These are phyloP conservation scores for Dipodomys merriami DNA, from an alignment of 2,113 vertebrate species.

Conservation along the genomic window DNA sequence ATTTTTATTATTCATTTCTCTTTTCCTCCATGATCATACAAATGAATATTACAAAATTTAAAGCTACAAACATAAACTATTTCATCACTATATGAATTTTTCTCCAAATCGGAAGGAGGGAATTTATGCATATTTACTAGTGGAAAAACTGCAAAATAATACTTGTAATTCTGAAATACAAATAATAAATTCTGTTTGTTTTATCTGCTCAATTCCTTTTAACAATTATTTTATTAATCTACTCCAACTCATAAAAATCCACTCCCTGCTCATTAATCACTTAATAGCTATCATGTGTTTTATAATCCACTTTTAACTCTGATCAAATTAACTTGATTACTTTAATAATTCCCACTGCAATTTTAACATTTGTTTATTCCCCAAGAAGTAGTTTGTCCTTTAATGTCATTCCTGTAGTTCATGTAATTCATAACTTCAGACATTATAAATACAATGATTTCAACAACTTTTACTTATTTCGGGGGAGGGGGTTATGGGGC, in stretches of 20 bases:
- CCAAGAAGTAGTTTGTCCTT: background rate
- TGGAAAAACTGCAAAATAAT: background rate
- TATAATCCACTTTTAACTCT: constrained; percentile 22
- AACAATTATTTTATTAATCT: too few relatives aligned
- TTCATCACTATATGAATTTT: background rate
- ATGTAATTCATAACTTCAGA: background rate
- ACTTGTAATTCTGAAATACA: background rate
- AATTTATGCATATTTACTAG: background rate
- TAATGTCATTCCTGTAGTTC: background rate
- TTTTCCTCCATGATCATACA: background rate
- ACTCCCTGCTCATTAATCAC: background rate
- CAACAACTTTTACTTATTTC: background rate
- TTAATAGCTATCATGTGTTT: background rate
- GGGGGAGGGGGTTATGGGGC: too few relatives aligned
- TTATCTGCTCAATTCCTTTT: background rate
- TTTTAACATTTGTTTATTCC: constrained; percentile 13
- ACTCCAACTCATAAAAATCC: background rate
- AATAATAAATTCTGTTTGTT: background rate
- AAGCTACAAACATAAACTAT: background rate
- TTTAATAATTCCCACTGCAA: constrained; percentile 52
- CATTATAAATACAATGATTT: background rate
- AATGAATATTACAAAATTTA: background rate
- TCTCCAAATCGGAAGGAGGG: background rate
- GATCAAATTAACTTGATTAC: background rate
- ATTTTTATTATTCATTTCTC: background rate